A percentile compares a stretch with the other conserved stretches of the same genome.
phyloP scores from a whole-genome alignment of 2,797 vertebrate species.

The Numenius phaeopus region DNA sequence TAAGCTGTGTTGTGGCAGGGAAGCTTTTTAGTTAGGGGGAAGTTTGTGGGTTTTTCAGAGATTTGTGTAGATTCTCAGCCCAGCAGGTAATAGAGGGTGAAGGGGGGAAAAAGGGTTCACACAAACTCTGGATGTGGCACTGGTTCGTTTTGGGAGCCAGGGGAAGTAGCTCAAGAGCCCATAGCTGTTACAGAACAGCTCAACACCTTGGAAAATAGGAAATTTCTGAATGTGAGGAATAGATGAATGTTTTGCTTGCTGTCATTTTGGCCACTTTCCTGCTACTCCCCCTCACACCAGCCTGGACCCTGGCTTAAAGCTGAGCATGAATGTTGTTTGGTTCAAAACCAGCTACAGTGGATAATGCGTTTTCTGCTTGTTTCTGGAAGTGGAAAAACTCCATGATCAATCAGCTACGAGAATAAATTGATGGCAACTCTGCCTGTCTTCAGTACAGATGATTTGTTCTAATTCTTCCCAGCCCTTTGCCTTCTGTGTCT shows the following conservation, averaged over 20 bases:
- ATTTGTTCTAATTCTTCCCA: background rate
- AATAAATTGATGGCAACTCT: background rate
- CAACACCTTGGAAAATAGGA: accelerated
- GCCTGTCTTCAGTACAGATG: background rate
- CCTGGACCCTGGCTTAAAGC: background rate
- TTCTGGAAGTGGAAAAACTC: background rate
- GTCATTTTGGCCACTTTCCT: background rate
- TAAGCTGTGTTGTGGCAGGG: background rate
- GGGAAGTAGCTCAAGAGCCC: background rate
- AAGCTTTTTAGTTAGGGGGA: background rate
- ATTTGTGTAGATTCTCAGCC: background rate
- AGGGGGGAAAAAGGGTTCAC: background rate
- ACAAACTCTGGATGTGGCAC: background rate
- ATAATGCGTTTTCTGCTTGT: background rate
- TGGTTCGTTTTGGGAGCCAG: background rate
- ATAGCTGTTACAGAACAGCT: background rate
- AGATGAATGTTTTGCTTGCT: background rate
- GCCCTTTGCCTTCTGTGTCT: background rate
- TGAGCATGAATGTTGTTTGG: background rate
- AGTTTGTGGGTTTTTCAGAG: background rate
- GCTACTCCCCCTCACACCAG: background rate
- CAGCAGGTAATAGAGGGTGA: background rate
- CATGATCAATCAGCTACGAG: background rate
- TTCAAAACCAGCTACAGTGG: background rate
- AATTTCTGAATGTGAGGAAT: background rate